Percentiles rank a stretch among this genome's conserved stretches.
phyloP scores from a whole-genome alignment of 2,888 invertebrate genomes.

The Uloborus plumipes region DNA sequence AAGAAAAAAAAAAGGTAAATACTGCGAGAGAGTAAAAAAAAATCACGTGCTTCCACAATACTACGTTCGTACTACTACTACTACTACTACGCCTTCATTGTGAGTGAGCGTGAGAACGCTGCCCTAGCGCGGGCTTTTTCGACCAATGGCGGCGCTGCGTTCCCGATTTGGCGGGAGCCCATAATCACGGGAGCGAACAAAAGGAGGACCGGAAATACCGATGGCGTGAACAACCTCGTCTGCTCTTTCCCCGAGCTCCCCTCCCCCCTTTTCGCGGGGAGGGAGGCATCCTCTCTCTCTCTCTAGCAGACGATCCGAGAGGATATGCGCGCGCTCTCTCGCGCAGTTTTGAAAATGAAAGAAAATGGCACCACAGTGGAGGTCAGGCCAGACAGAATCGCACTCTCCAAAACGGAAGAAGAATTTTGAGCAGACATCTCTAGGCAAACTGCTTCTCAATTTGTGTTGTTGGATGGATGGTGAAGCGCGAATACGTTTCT shows the following conservation, averaged over 20 bases:
- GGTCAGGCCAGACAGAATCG: no score
- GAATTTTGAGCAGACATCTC: no score
- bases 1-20: not conserved
- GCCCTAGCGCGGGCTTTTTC: constrained; percentile 28
- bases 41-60: constrained; percentile 39
- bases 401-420: no score
- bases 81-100: constrained; percentile 22
- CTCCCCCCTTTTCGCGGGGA: constrained; percentile 2
- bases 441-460: no score
- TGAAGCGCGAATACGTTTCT: no score
- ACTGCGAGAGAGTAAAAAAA: not conserved
- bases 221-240: constrained; percentile 55
- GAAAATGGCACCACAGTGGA: no score
- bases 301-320: constrained; percentile 9
- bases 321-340: not conserved
- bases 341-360: no score
- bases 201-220: constrained; percentile 52
- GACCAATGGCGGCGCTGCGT: constrained; percentile 21
- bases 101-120: constrained; percentile 38
- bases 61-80: constrained; percentile 31
- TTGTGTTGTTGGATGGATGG: no score
- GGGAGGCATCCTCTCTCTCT: constrained; percentile 17
- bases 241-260: constrained; percentile 15
- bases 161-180: constrained; percentile 32
- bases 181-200: constrained; percentile 16